phyloP scores from a whole-genome alignment of 2,797 vertebrate genomes.

The Paramormyrops hopkinsi region DNA sequence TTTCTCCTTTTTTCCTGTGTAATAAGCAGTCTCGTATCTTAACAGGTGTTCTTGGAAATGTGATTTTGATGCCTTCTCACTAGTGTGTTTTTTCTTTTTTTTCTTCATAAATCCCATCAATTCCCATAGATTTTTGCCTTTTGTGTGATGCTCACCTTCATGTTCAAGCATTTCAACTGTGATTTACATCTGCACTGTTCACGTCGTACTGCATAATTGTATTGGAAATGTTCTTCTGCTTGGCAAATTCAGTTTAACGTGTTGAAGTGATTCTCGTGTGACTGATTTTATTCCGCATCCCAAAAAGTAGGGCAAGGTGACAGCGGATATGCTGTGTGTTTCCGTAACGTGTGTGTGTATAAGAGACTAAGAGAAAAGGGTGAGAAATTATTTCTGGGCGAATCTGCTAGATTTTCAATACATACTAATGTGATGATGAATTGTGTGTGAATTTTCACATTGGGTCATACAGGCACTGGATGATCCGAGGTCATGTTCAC shows the following conservation, averaged over 20 bases:
- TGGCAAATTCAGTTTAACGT: not conserved
- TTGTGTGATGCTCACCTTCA: not conserved
- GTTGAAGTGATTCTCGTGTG: not conserved
- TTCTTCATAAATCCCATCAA: not conserved
- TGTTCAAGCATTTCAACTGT: conserved; percentile 19
- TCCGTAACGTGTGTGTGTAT: not conserved
- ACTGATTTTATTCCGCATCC: conserved; percentile 11
- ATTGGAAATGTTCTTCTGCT: not conserved
- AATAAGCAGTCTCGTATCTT: not conserved
- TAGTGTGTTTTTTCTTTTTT: not conserved
- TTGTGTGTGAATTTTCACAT: not conserved
- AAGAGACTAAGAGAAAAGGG: not conserved
- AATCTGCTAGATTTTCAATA: not conserved
- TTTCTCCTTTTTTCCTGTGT: not conserved
- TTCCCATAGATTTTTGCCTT: not conserved
- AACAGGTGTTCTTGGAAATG: not conserved
- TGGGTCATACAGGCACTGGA: not conserved
- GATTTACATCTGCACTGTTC: conserved; percentile 22
- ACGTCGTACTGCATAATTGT: not conserved
- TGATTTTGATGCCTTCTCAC: not conserved
- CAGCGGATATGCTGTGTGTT: conserved; percentile 10
- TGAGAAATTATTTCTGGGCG: not conserved
- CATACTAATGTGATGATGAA: not conserved
- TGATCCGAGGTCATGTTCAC: not conserved
- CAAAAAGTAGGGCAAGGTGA: conserved; percentile 28